Percentiles rank a stretch among this genome's conserved stretches.
Evolutionary conservation across 53 echinoderm and acorn worm species (phyloP).

Genomic region (Apostichopus leukothele): DNA sequence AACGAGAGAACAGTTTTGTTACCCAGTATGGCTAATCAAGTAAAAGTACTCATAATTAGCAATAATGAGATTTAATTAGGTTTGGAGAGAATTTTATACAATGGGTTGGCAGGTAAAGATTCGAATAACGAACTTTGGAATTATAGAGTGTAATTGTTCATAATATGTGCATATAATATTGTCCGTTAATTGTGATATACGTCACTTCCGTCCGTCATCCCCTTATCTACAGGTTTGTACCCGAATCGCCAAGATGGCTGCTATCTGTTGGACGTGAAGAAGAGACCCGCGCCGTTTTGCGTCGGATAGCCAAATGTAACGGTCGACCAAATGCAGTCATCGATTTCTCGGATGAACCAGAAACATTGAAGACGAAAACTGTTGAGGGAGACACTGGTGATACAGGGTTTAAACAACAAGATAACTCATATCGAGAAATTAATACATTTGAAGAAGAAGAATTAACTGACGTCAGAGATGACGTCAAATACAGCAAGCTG

Average conservation of each 20-base stretch:
- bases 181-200: too few species aligned
- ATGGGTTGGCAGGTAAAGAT: too few species aligned
- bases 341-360: not conserved
- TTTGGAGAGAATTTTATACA: too few species aligned
- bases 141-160: too few species aligned
- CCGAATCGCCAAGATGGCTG: constrained; percentile 40
- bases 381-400: too few species aligned
- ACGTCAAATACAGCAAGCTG: not conserved
- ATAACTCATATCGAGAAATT: not conserved
- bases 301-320: constrained; percentile 13
- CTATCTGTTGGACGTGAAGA: constrained; percentile 27
- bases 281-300: constrained; percentile 1
- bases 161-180: too few species aligned
- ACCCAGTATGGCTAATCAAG: too few species aligned
- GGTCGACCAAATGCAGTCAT: not conserved
- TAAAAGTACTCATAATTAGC: too few species aligned
- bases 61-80: too few species aligned
- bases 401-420: not conserved
- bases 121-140: too few species aligned
- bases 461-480: not conserved
- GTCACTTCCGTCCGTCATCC: not conserved
- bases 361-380: not conserved
- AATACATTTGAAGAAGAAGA: not conserved
- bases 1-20: too few species aligned
- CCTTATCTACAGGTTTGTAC: not conserved